Evolutionary conservation across 2,888 invertebrate species (phyloP).

Genomic region (Tipula vernalis): DNA sequence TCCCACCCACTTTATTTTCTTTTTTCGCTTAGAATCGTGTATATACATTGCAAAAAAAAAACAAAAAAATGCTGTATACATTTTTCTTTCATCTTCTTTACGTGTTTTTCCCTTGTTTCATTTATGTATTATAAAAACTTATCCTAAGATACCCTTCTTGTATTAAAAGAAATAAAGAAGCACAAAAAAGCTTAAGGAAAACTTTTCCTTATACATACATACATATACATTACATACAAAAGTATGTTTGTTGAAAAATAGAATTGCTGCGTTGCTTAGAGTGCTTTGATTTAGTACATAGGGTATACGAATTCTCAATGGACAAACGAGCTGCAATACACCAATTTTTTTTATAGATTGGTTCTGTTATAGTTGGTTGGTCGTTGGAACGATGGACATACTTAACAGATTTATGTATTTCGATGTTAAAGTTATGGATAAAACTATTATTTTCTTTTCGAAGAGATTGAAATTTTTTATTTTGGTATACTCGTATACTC

Average conservation of each 20-base stretch:
- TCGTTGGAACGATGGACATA: not conserved
- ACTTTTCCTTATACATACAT: not conserved
- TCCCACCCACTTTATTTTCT: not conserved
- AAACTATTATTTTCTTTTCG: not conserved
- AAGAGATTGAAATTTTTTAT: not conserved
- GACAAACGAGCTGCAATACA: not conserved
- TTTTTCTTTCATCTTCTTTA: not conserved
- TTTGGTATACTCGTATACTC: not conserved
- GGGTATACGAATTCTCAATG: not conserved
- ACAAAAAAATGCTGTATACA: not conserved
- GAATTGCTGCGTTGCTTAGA: not conserved
- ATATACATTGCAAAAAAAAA: too few relatives aligned
- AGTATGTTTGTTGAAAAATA: not conserved
- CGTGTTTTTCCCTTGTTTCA: not conserved
- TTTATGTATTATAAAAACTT: not conserved
- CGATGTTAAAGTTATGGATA: not conserved
- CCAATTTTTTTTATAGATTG: not conserved
- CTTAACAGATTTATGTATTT: not conserved
- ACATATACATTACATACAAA: not conserved
- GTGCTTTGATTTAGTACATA: not conserved
- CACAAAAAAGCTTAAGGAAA: not conserved
- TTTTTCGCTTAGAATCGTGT: not conserved
- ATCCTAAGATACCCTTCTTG: not conserved
- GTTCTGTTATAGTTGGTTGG: not conserved
- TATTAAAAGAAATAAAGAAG: not conserved